Base-by-base conservation (phyloP, 2,113 vertebrate species). In the Peromyscus maniculatus region DNA sequence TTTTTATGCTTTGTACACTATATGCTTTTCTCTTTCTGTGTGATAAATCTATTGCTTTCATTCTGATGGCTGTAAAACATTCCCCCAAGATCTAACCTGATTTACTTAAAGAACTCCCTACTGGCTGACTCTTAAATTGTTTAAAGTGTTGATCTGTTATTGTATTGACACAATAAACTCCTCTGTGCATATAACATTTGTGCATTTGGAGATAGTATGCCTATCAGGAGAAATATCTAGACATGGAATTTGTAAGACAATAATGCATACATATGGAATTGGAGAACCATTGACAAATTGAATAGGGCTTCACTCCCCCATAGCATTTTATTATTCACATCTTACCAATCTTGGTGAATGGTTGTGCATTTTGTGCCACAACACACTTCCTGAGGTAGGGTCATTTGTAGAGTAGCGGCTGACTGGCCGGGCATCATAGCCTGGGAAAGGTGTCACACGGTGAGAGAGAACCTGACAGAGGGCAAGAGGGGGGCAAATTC, bases 91-190 rank as follows among this genome's bases (percentile, higher is more conserved):
- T 67, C n/a, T 17, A 55, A 5, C 7, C 22, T 91, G 24, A 91
- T 94, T 92, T 94, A 92, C 87, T 93, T 94, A 95, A 91, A 57
- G 5, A n/a, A 49, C 83, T 96, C 24, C 33, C 21, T 55, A 59
- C 31, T 43, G 80, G 7, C 17, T 89, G 66, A 82, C 36, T 78
- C 62, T 94, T 67, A 77, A 82, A 6, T 91, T 66, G 57, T 80
- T 96, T 72, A 22, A 22, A 64, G 22, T 69, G 72, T 93, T 91
- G 15, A 77, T 19, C n/a, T 89, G 71, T 91, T 89, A 83, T 77
- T 78, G 82, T 1, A 75, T 46, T 62, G 49, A 64, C 79, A 46
- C 33, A 74, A 66, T 75, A 95, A 92, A 59, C 26, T 57, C 88
- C 33, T 88, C 74, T 77, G 46, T 67, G 19, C 8, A 57, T 1